Base-by-base conservation (phyloP, 2,888 invertebrate species). In the Eupithecia subfuscata region DNA sequence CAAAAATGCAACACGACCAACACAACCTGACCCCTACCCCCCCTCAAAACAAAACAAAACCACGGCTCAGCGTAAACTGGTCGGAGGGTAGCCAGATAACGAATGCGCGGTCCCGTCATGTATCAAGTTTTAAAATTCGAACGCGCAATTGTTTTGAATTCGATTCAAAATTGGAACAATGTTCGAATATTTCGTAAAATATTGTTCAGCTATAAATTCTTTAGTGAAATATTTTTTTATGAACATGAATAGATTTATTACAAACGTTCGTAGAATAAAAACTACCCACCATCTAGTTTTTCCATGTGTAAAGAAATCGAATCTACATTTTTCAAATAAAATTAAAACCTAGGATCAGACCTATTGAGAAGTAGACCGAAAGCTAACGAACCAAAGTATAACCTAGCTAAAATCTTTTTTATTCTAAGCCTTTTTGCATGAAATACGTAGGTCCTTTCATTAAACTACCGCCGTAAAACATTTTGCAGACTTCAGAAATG, bases 1-100 rank as follows among this genome's bases (percentile, higher is more conserved):
- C 94, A 94, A 92, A 93, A 94, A 93, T 93, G 91, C 92, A 92
- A 90, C 90, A 88, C 86, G 84, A 89, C 93, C 92, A 92, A 84
- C 82, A 84, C 80, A 84, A 84, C 82, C 81, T 87, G 93, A 90
- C 87, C 91, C 87, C 86, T 70, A 68, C 77, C 82, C 85, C 85
- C 85, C 87, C 84, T 89, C 84, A 89, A 91, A 88, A 89, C 80
- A 87, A 85, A 84, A 86, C 83, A 80, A 83, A 85, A 84, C 84
- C 83, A 40, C 84, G 82, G 81, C 79, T 80, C 82, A 22, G 22
- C 68, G 22, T 68, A 43, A 16, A 25, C 43, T 43, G 43, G 68
- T 43, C 43, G 7, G 43, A 43, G 43, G 43, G 68, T 89, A 90
- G 88, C 86, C 86, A 88, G 88, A 88, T 89, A 89, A 87, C 87